Conservation (phyloP, 2,797 vertebrate genomes). For the Cuniculus paca region DNA sequence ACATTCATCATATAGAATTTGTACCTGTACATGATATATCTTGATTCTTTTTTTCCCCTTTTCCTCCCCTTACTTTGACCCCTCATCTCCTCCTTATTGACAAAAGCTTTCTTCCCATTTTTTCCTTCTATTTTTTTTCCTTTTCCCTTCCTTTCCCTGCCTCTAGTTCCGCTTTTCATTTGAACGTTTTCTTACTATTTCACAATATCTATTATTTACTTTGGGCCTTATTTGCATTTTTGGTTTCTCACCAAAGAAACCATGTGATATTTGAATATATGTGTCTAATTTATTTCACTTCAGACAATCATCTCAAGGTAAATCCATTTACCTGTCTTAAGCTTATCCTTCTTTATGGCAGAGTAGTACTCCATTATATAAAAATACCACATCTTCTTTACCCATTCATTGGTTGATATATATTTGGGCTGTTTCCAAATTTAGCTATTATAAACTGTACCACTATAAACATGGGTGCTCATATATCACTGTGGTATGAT, state of each 20-base stretch:
- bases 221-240: neutral
- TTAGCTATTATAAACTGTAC: no score
- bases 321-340: neutral
- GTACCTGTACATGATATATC: no score
- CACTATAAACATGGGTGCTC: no score
- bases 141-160: no score
- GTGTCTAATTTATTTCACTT: neutral
- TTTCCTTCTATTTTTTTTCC: neutral
- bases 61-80: neutral
- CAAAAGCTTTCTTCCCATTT: neutral
- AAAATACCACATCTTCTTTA: no score
- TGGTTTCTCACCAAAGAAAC: neutral
- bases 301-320: neutral
- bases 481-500: no score
- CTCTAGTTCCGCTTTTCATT: neutral
- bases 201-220: neutral
- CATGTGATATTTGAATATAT: neutral
- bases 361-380: no score
- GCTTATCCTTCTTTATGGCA: no score
- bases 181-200: neutral
- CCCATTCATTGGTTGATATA: no score
- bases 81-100: neutral
- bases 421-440: no score
- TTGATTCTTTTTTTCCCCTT: neutral
- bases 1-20: no score